phyloP scores from a whole-genome alignment of 2,888 invertebrate species.

The Octodonta nipae region DNA sequence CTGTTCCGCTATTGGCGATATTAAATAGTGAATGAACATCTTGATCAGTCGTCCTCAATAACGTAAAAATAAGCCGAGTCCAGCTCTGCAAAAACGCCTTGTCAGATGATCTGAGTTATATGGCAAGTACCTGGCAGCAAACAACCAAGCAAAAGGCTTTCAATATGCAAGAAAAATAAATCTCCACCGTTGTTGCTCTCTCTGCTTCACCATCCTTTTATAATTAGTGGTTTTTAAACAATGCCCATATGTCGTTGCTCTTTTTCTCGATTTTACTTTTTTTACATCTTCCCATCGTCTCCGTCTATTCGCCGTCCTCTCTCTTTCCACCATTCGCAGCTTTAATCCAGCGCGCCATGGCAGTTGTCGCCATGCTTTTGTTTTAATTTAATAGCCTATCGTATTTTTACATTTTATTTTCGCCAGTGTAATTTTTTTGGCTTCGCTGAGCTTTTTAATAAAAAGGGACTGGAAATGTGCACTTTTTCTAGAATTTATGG shows the following conservation, averaged over 20 bases:
- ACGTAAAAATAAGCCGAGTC: too few relatives aligned
- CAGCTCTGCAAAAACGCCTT: constrained; percentile 26
- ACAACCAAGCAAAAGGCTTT: constrained; percentile 31
- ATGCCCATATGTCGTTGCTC: constrained; percentile 29
- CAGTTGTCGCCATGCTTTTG: constrained; percentile 24
- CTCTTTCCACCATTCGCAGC: not conserved
- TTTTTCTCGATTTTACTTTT: too few relatives aligned
- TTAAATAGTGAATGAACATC: too few relatives aligned
- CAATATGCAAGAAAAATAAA: constrained; percentile 39
- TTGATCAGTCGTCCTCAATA: too few relatives aligned
- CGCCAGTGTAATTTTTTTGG: constrained; percentile 6
- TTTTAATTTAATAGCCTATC: constrained; percentile 27
- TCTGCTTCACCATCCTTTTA: constrained; percentile 30
- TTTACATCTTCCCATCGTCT: constrained; percentile 10
- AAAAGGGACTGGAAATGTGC: constrained; percentile 1
- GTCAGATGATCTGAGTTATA: constrained; percentile 37
- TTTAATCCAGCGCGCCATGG: constrained; percentile 20
- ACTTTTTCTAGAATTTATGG: not conserved
- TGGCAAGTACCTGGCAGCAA: constrained; percentile 32
- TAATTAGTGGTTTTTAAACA: constrained; percentile 38
- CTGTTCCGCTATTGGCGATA: too few relatives aligned
- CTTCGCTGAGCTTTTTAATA: not conserved
- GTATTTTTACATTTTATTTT: constrained; percentile 22
- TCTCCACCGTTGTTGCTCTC: constrained; percentile 26
- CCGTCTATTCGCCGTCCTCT: constrained; percentile 3